Evolutionary conservation across 35 echinoderm and acorn worm species (phyloP), one percentile per base, ranked within the genome.

Genomic region (Eucidaris tribuloides): DNA sequence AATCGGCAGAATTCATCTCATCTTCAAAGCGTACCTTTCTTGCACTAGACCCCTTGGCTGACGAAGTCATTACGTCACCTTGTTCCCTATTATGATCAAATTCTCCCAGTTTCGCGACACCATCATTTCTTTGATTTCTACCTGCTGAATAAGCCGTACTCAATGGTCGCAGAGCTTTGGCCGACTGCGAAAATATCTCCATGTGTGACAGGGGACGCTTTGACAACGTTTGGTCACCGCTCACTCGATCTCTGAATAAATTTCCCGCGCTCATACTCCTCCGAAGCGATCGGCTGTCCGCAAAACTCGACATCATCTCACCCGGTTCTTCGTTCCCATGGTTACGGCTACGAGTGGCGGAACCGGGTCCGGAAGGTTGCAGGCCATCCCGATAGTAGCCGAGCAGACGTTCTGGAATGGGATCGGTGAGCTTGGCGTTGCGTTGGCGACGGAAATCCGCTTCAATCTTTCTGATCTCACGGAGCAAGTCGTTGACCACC

Each of bases 381-480:
- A 11, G 9, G 48, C 9, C 48, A n/a, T 11, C n/a, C 48, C n/a
- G 68, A n/a, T 6, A 15, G 29, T 44, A 33, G 6, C 68, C 68
- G 34, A 27, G 68, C 20, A 74, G 68, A 25, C 37, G 68, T 9
- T 35, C 9, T 20, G 68, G 68, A 44, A 74, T 74, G 2, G 68
- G 68, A 6, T 74, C 36, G 9, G 68, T 74, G 0, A 74, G 19
- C 20, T 17, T 74, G 14, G 68, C 38, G n/a, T 74, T 74, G 24
- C 68, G 68, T 22, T 44, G 34, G 2, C 30, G 38, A 9, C 37
- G 37, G 22, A 41, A 36, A 42, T 74, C 68, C 9, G 11, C n/a
- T 74, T 74, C 68, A 36, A 74, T n/a, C 33, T 74, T 74, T 36
- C 68, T 38, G 24, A 5, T 74, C 2, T 74, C 68, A 19, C 68